Evolutionary conservation across 2,888 invertebrate genomes (phyloP).

Genomic region (Lasiommata megera): DNA sequence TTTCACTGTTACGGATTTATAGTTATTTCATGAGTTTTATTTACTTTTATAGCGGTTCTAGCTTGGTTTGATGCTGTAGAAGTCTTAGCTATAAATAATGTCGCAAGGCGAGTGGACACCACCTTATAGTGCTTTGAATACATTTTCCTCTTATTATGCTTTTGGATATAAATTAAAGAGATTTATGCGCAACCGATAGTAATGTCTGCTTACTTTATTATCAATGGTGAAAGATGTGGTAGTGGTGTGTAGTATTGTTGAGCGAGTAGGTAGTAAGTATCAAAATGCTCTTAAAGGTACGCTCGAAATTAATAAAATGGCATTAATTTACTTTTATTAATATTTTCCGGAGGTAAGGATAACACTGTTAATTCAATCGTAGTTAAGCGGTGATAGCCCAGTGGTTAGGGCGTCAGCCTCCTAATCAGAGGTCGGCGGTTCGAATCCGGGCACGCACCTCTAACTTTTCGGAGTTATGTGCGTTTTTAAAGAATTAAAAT

Average conservation of each 20-base stretch:
- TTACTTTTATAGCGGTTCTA: slow-evolving; percentile 74
- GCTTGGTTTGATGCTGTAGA: slow-evolving; percentile 57
- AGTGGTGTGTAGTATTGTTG: background rate
- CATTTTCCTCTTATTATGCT: slow-evolving; percentile 78
- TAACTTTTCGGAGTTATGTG: no score
- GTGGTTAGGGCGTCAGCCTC: no score
- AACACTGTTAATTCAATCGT: no score
- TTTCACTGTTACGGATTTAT: slow-evolving; percentile 73
- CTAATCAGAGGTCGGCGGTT: no score
- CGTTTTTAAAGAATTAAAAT: no score
- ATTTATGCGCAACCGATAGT: slow-evolving; percentile 53
- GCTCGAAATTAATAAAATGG: no score
- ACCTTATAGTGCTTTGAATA: slow-evolving; percentile 61
- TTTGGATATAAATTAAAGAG: slow-evolving; percentile 75
- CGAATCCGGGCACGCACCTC: no score
- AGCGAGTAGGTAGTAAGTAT: background rate
- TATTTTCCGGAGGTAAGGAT: no score
- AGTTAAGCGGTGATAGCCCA: no score
- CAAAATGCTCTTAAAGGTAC: no score
- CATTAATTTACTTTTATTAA: no score
- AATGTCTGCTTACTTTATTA: slow-evolving; percentile 19
- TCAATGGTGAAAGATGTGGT: slow-evolving; percentile 16
- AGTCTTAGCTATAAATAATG: slow-evolving; percentile 72
- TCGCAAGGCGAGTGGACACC: slow-evolving; percentile 56
- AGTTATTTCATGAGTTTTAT: slow-evolving; percentile 75